Evolutionary conservation across 2,113 vertebrate species (phyloP).

Genomic region (Nerophis ophidion): DNA sequence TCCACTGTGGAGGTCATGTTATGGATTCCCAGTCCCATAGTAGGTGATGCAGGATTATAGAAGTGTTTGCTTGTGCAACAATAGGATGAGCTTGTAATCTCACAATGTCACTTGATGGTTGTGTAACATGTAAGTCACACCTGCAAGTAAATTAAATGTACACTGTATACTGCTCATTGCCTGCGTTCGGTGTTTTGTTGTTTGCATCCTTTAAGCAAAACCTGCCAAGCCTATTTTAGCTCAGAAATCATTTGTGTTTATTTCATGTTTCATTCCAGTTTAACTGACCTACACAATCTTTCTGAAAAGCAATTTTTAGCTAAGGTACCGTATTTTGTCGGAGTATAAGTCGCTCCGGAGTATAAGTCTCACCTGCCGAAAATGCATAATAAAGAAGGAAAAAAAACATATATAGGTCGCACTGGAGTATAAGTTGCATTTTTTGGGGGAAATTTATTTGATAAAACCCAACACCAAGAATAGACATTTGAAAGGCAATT

Average conservation of each 20-base stretch:
- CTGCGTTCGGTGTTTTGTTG: background rate
- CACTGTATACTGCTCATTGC: constrained; percentile 5
- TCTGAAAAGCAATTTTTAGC: background rate
- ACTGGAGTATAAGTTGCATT: too few species aligned
- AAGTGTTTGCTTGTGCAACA: constrained; percentile 21
- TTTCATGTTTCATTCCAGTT: background rate
- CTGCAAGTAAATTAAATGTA: background rate
- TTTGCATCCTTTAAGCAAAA: background rate
- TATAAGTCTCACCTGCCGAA: too few species aligned
- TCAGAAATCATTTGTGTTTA: background rate
- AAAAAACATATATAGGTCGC: too few species aligned
- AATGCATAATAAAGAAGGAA: too few species aligned
- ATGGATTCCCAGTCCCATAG: constrained; percentile 17
- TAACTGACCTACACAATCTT: background rate
- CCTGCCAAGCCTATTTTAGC: background rate
- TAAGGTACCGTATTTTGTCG: too few species aligned
- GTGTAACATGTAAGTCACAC: constrained; percentile 29
- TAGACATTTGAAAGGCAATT: too few species aligned
- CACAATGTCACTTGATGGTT: constrained; percentile 8
- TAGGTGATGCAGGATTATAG: constrained; percentile 7
- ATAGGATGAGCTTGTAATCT: constrained; percentile 17
- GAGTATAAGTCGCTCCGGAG: too few species aligned
- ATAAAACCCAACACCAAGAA: too few species aligned
- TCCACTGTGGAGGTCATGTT: constrained; percentile 34
- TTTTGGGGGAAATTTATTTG: too few species aligned